A percentile compares a stretch with the other conserved stretches of the same genome.
These are phyloP conservation scores for Hippopotamus amphibius DNA, from an alignment of 2,113 vertebrate genomes.

Conservation along the genomic window DNA sequence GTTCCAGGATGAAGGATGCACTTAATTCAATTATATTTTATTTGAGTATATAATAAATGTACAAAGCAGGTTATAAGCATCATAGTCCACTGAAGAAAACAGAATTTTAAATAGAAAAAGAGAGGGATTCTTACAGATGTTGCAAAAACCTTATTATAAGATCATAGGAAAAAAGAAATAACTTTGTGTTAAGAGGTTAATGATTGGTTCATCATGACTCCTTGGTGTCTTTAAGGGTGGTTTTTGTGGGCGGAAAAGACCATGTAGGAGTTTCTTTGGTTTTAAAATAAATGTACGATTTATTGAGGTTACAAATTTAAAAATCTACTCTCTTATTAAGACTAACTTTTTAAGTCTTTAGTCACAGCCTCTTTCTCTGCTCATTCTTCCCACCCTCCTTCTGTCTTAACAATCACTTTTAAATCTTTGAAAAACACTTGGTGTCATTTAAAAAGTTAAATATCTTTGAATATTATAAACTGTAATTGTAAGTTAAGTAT, in stretches of 20 bases:
- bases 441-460: background rate
- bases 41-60: background rate
- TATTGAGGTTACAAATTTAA: conserved; percentile 55
- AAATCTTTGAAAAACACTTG: conserved; percentile 2
- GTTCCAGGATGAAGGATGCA: background rate
- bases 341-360: background rate
- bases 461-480: conserved; percentile 24
- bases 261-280: background rate
- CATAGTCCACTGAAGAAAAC: background rate
- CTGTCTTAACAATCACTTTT: background rate
- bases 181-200: background rate
- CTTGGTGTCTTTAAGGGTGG: background rate
- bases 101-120: conserved; percentile 15
- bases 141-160: background rate
- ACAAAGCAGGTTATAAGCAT: background rate
- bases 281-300: conserved; percentile 24
- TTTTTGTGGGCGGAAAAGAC: background rate
- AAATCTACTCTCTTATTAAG: background rate
- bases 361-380: background rate
- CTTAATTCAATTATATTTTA: background rate
- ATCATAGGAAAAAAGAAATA: background rate
- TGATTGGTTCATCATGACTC: background rate
- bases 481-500: background rate
- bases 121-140: background rate
- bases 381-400: background rate